Conservation (phyloP, 2,113 vertebrate genomes). For the Gymnorhina tibicen region DNA sequence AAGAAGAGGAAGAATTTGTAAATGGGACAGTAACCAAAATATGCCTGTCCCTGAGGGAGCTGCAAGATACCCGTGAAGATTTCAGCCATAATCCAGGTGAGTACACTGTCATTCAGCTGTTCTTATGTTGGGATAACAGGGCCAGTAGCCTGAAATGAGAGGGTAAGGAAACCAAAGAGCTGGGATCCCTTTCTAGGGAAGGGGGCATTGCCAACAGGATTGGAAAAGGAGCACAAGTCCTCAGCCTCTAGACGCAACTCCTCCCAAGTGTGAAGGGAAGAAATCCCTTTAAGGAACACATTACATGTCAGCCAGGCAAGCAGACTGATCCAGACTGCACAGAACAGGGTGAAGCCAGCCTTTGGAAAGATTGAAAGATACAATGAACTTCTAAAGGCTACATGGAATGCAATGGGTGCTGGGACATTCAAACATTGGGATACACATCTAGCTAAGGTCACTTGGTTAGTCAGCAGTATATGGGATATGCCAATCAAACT, state of each 20-base stretch:
- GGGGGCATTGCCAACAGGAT: not conserved
- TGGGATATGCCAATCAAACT: not conserved
- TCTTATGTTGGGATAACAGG: not conserved
- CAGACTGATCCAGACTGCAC: not conserved
- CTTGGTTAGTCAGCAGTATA: not conserved
- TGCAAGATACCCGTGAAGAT: accelerated
- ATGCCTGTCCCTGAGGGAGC: not conserved
- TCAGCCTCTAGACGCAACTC: not conserved
- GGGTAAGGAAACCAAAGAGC: not conserved
- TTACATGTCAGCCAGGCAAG: not conserved
- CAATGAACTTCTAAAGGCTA: not conserved
- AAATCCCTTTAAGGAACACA: not conserved
- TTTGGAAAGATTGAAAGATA: not conserved
- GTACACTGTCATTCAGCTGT: not conserved
- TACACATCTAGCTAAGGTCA: not conserved
- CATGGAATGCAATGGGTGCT: not conserved
- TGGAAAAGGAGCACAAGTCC: not conserved
- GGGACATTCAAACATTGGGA: not conserved
- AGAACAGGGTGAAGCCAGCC: not conserved
- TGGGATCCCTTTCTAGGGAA: not conserved
- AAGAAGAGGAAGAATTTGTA: not conserved
- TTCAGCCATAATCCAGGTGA: not conserved
- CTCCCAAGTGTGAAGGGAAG: not conserved
- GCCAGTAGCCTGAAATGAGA: not conserved
- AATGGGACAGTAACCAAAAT: not conserved